phyloP scores from a whole-genome alignment of 2,888 invertebrate genomes.

The Litoditis marina region DNA sequence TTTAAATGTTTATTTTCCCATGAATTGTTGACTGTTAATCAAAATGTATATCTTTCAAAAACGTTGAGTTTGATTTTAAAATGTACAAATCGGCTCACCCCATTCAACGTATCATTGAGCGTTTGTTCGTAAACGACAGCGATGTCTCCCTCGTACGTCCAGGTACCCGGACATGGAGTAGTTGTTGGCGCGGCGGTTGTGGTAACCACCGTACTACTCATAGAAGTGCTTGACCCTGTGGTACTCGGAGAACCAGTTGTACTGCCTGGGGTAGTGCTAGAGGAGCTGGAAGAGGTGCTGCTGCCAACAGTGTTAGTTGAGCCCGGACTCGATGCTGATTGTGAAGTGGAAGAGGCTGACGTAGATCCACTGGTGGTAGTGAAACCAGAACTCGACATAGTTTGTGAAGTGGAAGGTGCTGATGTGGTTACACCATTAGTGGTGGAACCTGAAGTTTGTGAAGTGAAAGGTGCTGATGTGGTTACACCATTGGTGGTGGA shows the following conservation, averaged over 20 bases:
- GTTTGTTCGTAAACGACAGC: slow-evolving; percentile 2
- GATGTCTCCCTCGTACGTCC: slow-evolving; percentile 3
- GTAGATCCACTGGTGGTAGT: not conserved
- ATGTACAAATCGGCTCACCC: too few species aligned
- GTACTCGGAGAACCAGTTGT: too few species aligned
- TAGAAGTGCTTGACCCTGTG: not conserved
- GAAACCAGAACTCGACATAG: not conserved
- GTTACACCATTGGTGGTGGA: not conserved
- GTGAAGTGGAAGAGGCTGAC: too few species aligned
- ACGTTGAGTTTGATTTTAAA: too few species aligned
- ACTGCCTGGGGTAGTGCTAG: too few species aligned
- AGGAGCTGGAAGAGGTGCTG: too few species aligned
- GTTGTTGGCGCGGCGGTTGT: not conserved
- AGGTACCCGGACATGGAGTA: not conserved
- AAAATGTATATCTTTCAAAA: too few species aligned
- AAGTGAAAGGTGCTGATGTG: not conserved
- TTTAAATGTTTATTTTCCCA: too few species aligned
- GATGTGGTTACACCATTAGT: not conserved
- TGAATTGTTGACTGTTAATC: too few species aligned
- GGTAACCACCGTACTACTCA: not conserved
- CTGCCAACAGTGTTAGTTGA: not conserved
- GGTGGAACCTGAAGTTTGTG: not conserved
- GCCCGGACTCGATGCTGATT: not conserved
- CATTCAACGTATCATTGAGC: not conserved
- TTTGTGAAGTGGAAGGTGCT: not conserved